A percentile compares a stretch with the other conserved stretches of the same genome.
phyloP scores from a whole-genome alignment of 2,888 invertebrate species.

The Plebejus argus region DNA sequence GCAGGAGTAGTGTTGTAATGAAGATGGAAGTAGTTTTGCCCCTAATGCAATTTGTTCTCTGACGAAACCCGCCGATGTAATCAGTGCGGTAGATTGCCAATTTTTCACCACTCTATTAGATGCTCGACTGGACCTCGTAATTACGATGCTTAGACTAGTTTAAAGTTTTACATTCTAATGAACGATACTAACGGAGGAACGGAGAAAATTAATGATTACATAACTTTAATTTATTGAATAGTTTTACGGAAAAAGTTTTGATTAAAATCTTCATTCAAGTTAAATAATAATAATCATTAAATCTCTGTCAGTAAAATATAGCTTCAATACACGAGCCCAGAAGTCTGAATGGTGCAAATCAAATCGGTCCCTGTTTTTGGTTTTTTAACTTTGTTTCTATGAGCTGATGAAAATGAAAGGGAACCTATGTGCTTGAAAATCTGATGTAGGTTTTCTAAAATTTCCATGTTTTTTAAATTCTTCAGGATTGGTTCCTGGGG shows the following conservation, averaged over 20 bases:
- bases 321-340: no score
- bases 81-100: conserved; percentile 42
- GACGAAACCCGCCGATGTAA: conserved; percentile 36
- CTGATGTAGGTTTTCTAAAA: not conserved
- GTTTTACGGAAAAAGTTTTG: not conserved
- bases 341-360: no score
- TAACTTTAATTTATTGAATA: not conserved
- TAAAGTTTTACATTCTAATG: not conserved
- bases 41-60: conserved; percentile 20
- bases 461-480: not conserved
- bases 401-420: no score
- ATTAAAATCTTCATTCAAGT: no score
- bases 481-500: not conserved
- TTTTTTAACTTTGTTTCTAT: no score
- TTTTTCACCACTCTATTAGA: conserved; percentile 42
- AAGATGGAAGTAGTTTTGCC: not conserved
- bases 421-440: not conserved
- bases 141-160: conserved; percentile 33
- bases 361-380: no score
- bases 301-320: no score
- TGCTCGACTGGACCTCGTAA: conserved; percentile 37
- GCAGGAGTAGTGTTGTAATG: not conserved
- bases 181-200: not conserved
- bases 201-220: not conserved
- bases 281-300: no score